Evolutionary conservation across 2,797 vertebrate species (phyloP).

Genomic region (Galagoides demidoff): DNA sequence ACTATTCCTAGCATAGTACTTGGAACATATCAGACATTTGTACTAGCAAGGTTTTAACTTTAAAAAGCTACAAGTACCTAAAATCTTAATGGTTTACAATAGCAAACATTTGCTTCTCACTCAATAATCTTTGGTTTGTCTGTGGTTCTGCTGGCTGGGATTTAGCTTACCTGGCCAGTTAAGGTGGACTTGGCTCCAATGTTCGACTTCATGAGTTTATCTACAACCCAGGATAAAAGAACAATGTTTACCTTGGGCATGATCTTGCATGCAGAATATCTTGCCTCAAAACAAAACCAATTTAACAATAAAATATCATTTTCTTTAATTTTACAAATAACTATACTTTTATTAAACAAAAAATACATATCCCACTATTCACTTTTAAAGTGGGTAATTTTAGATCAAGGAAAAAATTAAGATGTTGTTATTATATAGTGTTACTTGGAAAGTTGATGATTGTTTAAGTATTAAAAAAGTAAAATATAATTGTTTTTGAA

Average conservation of each 20-base stretch:
- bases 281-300: neutral
- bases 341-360: neutral
- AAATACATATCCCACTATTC: neutral
- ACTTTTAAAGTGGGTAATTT: neutral
- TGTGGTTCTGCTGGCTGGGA: neutral
- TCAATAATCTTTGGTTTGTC: neutral
- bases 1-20: neutral
- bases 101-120: neutral
- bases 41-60: neutral
- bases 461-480: neutral
- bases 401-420: slow-evolving; percentile 2
- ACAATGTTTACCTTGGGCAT: neutral
- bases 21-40: neutral
- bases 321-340: neutral
- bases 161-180: neutral
- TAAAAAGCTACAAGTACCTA: neutral
- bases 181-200: neutral
- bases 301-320: neutral
- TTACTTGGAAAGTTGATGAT: neutral
- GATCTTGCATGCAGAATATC: neutral
- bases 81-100: neutral
- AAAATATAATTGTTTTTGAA: slow-evolving; percentile 8
- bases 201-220: neutral
- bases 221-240: neutral
- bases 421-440: neutral